Base-by-base conservation (phyloP, 2,113 vertebrate genomes). In the Dermatemys mawii region DNA sequence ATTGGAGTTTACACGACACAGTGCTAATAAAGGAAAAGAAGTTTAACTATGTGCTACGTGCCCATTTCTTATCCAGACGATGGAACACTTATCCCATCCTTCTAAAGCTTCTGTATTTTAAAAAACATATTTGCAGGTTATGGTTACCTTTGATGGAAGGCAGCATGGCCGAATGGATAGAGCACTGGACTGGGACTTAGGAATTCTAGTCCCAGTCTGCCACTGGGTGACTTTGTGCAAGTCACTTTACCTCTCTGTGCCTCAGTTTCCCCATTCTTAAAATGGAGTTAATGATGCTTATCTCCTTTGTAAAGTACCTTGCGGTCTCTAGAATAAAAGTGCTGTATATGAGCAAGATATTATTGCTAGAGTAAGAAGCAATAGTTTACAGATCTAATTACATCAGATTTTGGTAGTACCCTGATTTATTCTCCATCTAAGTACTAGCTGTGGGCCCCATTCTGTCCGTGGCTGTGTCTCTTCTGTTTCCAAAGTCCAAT, bases 21-120 rank as follows among this genome's bases (percentile, higher is more conserved):
- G 19, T 21, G 11, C 49, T n/a, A 8, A 4, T 10, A 1, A 0
- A 1, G 75, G 35, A 67, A 57, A 14, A 0, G 0, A 67, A 27
- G 19, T 46, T 70, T 19, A 76, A 11, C 19, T 9, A 19, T 3
- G 0, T 46, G 35, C 48, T 60, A 17, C 41, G 24, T 60, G 27
- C 3, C n/a, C 7, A 57, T 70, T 70, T 13, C 16, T 26, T 3
- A 5, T 5, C 10, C 29, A 17, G 46, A 12, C 86, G 11, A 11
- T 21, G 21, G 38, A 46, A 63, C 44, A 44, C 53, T 26, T 2
- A 22, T 5, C 73, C 44, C 27, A 14, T 5, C 11, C 14, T 7
- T 26, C 0, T 0, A 1, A 21, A 29, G 17, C 29, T 54, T 46
- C 6, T 1, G n/a, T 67, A 60, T 87, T 75, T 67, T 70, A 8